Evolutionary conservation across 2,888 invertebrate species (phyloP).

Genomic region (Incurvaria masculella): DNA sequence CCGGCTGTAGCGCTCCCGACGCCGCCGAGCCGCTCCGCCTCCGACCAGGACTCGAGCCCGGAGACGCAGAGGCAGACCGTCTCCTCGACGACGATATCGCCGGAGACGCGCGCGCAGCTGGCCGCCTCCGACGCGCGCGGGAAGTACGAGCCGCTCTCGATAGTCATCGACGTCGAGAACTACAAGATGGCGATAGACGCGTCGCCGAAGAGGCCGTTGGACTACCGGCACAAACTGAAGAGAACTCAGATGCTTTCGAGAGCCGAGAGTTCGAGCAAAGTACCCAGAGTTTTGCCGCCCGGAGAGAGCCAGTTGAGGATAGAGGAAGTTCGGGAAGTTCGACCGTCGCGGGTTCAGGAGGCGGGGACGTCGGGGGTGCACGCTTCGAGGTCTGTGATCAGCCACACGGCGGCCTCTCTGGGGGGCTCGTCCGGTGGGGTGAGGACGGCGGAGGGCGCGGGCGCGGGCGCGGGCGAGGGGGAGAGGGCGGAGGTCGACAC

Average conservation of each 20-base stretch:
- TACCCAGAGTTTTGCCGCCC: constrained; percentile 25
- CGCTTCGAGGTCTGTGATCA: constrained; percentile 33
- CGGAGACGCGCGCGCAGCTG: constrained; percentile 33
- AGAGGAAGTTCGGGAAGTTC: constrained; percentile 13
- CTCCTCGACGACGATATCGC: constrained; percentile 53
- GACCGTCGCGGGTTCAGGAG: neutral
- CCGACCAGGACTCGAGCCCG: constrained; percentile 51
- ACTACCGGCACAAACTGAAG: constrained; percentile 43
- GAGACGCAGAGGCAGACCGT: constrained; percentile 50
- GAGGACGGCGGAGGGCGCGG: neutral
- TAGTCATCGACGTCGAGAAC: constrained; percentile 49
- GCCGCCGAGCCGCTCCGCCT: constrained; percentile 59
- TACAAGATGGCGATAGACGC: constrained; percentile 49
- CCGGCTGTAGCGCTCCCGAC: constrained; percentile 45
- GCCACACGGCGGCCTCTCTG: constrained; percentile 42
- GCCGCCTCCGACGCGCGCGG: constrained; percentile 26
- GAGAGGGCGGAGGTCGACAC: constrained; percentile 27
- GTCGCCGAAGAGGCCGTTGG: constrained; percentile 46
- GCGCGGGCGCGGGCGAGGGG: constrained; percentile 12
- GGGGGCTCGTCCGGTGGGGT: constrained; percentile 25
- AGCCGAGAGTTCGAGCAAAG: constrained; percentile 18
- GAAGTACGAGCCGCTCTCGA: constrained; percentile 44
- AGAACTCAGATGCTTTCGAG: constrained; percentile 22
- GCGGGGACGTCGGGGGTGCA: constrained; percentile 9
- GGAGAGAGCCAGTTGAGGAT: constrained; percentile 19